Evolutionary conservation across 2,113 vertebrate genomes (phyloP), one percentile per base, ranked within the genome.

Genomic region (Grantiella picta): DNA sequence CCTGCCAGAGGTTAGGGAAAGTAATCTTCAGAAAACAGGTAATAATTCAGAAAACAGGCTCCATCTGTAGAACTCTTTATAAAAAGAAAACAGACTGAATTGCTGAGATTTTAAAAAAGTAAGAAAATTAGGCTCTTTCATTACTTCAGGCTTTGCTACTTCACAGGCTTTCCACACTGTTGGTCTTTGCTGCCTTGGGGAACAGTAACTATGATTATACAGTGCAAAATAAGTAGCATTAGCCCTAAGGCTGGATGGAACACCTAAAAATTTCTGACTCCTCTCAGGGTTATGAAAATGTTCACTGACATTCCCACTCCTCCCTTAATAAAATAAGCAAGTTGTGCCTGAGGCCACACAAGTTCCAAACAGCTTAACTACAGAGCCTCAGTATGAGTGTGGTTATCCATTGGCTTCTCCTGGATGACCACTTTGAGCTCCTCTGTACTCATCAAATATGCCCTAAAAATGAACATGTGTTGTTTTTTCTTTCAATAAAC

Each of bases 271-370:
- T 50, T 49, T 63, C 63, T 61, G 70, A 71, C 65, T 85, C 57
- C 49, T 96, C 87, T 92, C 76, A 89, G 89, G 71, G 75, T 94
- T 91, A 97, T 90, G 40, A 86, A 97, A 95, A 93, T 66, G 31
- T 21, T 52, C 68, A 23, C 35, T 88, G 78, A 90, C 65, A 92
- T 84, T 70, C 53, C 35, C 49, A 18, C 50, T 87, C 42, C 66
- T 64, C 27, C 68, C 76, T 68, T 91, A 86, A 87, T 27, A 68
- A 91, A 50, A 71, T 45, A 59, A 86, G 50, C 79, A 90, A 89
- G 31, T 54, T 61, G 40, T 75, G 86, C 95, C 71, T 60, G 50
- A 83, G 89, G 93, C 73, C 45, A 80, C 47, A 4, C 3, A 4
- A 87, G 50, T 82, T 85, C 70, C 79, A 63, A 81, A 77, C 59